phyloP scores from a whole-genome alignment of 2,113 vertebrate species.

The Glaucidium brasilianum region DNA sequence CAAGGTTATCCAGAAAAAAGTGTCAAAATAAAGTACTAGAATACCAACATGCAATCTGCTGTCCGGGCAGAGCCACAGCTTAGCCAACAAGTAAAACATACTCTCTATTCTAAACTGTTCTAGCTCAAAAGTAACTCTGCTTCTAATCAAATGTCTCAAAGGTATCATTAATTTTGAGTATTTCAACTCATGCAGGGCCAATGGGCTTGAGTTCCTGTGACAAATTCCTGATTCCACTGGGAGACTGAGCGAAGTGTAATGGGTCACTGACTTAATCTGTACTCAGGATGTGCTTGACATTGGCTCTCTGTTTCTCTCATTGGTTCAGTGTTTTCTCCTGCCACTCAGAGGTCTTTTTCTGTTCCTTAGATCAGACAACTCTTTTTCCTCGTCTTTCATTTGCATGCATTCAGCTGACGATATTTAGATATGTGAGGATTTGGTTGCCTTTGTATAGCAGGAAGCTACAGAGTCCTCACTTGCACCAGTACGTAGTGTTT shows the following conservation, averaged over 20 bases:
- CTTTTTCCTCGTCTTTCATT: constrained; percentile 24
- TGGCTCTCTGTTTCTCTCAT: constrained; percentile 12
- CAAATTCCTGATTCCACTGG: not conserved
- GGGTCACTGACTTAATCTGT: not conserved
- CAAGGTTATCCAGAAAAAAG: not conserved
- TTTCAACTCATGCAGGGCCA: not conserved
- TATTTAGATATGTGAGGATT: constrained; percentile 30
- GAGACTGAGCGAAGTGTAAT: not conserved
- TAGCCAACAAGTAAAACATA: not conserved
- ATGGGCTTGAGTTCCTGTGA: not conserved
- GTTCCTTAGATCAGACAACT: constrained; percentile 18
- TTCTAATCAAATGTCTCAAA: constrained; percentile 26
- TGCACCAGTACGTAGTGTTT: not conserved
- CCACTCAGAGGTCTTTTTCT: constrained; percentile 15
- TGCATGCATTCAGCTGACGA: constrained; percentile 19
- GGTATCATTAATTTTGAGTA: constrained; percentile 7
- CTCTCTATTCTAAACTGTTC: not conserved
- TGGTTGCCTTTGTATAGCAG: constrained; percentile 44
- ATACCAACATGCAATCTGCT: not conserved
- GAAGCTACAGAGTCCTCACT: constrained; percentile 1
- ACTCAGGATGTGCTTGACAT: constrained; percentile 1
- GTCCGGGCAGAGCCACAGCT: not conserved
- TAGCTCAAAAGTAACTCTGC: not conserved
- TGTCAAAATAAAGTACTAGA: not conserved
- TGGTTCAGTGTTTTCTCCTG: constrained; percentile 39